Conservation (phyloP, 2,888 invertebrate species). For the Cyclophora punctaria region DNA sequence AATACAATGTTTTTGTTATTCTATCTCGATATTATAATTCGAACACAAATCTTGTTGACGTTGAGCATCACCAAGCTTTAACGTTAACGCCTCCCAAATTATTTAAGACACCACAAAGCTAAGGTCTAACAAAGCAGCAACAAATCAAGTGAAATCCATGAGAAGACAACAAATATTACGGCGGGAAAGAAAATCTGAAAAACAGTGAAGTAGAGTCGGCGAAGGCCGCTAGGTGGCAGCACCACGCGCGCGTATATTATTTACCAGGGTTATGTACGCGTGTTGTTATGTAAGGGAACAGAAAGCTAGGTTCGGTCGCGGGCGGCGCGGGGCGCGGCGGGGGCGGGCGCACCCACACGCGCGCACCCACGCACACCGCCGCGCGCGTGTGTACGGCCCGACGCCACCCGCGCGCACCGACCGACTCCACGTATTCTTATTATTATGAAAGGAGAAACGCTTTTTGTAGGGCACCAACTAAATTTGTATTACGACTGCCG, state of each 20-base stretch:
- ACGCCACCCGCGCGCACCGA: constrained; percentile 47
- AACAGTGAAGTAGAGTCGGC: constrained; percentile 40
- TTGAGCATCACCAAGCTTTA: too few species aligned
- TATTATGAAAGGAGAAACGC: constrained; percentile 76
- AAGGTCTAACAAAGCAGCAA: constrained; percentile 17
- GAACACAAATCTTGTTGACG: too few species aligned
- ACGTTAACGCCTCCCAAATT: too few species aligned
- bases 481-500: constrained; percentile 69
- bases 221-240: constrained; percentile 72
- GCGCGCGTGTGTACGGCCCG: constrained; percentile 58
- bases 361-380: constrained; percentile 33
- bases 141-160: constrained; percentile 21
- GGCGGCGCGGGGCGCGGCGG: constrained; percentile 18
- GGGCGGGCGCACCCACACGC: constrained; percentile 28
- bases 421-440: constrained; percentile 78
- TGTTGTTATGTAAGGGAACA: constrained; percentile 73
- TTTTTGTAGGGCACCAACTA: constrained; percentile 76
- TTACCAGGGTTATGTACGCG: constrained; percentile 59
- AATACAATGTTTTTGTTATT: too few species aligned
- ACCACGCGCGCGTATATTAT: constrained; percentile 71
- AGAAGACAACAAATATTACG: constrained; percentile 38
- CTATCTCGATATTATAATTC: too few species aligned
- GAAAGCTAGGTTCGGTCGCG: constrained; percentile 63
- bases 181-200: constrained; percentile 47
- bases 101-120: constrained; percentile 6